Evolutionary conservation across 2,797 vertebrate genomes (phyloP).

Genomic region (Sebastes alutus): DNA sequence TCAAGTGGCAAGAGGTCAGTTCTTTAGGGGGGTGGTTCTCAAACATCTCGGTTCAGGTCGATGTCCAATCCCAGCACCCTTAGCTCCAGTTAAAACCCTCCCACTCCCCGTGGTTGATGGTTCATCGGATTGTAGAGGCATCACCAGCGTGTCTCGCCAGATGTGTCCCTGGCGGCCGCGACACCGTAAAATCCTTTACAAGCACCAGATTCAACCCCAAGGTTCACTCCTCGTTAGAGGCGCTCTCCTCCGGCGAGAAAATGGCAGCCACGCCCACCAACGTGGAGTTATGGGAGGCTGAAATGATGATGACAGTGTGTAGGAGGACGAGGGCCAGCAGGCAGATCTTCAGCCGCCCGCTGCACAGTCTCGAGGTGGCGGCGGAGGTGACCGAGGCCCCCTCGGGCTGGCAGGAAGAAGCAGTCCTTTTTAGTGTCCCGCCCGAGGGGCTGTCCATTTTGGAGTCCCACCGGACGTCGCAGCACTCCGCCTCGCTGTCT

Average conservation of each 20-base stretch:
- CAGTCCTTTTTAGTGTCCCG: constrained; percentile 79
- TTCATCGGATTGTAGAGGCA: constrained; percentile 59
- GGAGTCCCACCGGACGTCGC: constrained; percentile 78
- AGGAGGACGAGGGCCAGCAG: constrained; percentile 81
- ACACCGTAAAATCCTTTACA: constrained; percentile 36
- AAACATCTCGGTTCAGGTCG: constrained; percentile 36
- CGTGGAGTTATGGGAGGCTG: constrained; percentile 77
- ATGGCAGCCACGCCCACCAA: constrained; percentile 68
- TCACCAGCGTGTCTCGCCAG: constrained; percentile 54
- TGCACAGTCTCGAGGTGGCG: constrained; percentile 72
- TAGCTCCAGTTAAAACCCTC: constrained; percentile 63
- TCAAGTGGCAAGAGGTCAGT: constrained; percentile 76
- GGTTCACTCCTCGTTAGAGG: constrained; percentile 80
- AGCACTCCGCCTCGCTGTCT: constrained; percentile 73
- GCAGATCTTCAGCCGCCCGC: constrained; percentile 81
- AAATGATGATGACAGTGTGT: constrained; percentile 81
- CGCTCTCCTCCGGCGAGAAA: constrained; percentile 79
- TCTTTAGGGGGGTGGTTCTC: constrained; percentile 52
- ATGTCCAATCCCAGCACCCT: constrained; percentile 64
- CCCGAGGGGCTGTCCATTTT: constrained; percentile 73
- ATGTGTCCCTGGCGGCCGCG: constrained; percentile 62
- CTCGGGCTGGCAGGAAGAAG: constrained; percentile 74
- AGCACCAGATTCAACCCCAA: constrained; percentile 39
- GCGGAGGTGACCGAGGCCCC: constrained; percentile 73
- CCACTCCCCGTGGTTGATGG: constrained; percentile 59